These are phyloP conservation scores for Gymnocephalus cernua DNA, from an alignment of 2,113 vertebrate species.

Conservation along the genomic window DNA sequence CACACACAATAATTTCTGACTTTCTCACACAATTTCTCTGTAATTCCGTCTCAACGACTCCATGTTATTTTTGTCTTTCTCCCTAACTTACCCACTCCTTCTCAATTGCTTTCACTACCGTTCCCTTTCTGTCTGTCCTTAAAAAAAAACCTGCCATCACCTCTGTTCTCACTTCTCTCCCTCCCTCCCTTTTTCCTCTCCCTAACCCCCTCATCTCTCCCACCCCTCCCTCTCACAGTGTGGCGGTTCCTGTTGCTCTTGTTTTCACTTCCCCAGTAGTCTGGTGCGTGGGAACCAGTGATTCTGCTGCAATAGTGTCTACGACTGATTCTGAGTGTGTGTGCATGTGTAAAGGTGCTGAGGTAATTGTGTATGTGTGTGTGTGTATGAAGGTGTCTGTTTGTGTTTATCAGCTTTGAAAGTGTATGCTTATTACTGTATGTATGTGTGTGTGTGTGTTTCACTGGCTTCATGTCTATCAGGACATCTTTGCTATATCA, in stretches of 20 bases:
- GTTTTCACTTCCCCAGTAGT: slow-evolving; percentile 83
- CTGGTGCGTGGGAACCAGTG: slow-evolving; percentile 81
- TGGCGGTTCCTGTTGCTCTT: slow-evolving; percentile 82
- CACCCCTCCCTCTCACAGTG: slow-evolving; percentile 74
- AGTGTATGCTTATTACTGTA: background rate
- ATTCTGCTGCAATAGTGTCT: slow-evolving; percentile 66
- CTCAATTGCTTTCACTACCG: slow-evolving; percentile 21
- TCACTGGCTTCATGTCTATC: slow-evolving; percentile 43
- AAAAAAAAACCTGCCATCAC: slow-evolving; percentile 32
- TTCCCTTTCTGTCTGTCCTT: slow-evolving; percentile 13
- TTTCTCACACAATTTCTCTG: slow-evolving; percentile 16
- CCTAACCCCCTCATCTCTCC: slow-evolving; percentile 30
- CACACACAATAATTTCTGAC: background rate
- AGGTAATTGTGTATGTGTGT: slow-evolving; percentile 13
- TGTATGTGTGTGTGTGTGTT: slow-evolving; percentile 10
- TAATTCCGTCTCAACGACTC: background rate
- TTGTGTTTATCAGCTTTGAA: slow-evolving; percentile 31
- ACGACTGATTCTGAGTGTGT: slow-evolving; percentile 45
- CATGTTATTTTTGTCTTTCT: slow-evolving; percentile 27
- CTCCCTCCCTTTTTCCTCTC: slow-evolving; percentile 48
- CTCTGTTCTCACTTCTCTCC: slow-evolving; percentile 60
- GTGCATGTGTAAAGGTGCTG: slow-evolving; percentile 37
- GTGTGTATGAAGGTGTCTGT: background rate
- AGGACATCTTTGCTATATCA: slow-evolving; percentile 57
- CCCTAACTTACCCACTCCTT: slow-evolving; percentile 17